Evolutionary conservation across 2,888 invertebrate genomes (phyloP).

Genomic region (Perithous albicinctus): DNA sequence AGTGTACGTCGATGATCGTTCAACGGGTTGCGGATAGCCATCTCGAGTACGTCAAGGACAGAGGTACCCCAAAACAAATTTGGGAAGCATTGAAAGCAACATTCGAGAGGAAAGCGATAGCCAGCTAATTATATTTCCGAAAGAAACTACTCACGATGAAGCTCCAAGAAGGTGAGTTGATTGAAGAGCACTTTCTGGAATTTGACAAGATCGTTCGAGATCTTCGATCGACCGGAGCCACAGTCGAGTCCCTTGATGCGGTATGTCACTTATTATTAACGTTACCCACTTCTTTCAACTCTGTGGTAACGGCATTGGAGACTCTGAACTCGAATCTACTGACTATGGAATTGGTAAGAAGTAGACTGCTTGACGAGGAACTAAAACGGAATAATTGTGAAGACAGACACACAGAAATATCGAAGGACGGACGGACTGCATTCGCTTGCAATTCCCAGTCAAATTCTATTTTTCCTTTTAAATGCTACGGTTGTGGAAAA

Average conservation of each 20-base stretch:
- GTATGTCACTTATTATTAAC: constrained; percentile 71
- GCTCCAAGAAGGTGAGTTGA: constrained; percentile 43
- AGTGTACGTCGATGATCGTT: constrained; percentile 72
- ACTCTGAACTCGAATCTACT: constrained; percentile 41
- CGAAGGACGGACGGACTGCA: not conserved
- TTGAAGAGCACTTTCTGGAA: constrained; percentile 67
- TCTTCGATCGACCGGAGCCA: constrained; percentile 69
- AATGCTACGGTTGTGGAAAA: constrained; percentile 16
- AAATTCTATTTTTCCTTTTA: not conserved
- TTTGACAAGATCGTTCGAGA: constrained; percentile 72
- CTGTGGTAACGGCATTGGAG: constrained; percentile 69
- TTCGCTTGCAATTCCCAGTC: not conserved
- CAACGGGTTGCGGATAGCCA: constrained; percentile 73
- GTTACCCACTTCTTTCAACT: constrained; percentile 69
- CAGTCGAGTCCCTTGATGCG: constrained; percentile 61
- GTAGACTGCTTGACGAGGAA: not conserved
- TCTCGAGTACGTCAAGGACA: constrained; percentile 74
- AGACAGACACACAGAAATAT: not conserved
- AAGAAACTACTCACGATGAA: constrained; percentile 69
- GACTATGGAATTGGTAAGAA: not conserved
- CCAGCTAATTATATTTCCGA: constrained; percentile 72
- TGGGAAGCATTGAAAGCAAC: constrained; percentile 67
- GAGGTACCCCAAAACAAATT: constrained; percentile 69
- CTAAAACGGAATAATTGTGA: not conserved
- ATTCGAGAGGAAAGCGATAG: constrained; percentile 72